A percentile compares a stretch with the other conserved stretches of the same genome.
These are phyloP conservation scores for Pterobdella sp. DNA, from an alignment of 2,888 invertebrate genomes.

Conservation along the genomic window DNA sequence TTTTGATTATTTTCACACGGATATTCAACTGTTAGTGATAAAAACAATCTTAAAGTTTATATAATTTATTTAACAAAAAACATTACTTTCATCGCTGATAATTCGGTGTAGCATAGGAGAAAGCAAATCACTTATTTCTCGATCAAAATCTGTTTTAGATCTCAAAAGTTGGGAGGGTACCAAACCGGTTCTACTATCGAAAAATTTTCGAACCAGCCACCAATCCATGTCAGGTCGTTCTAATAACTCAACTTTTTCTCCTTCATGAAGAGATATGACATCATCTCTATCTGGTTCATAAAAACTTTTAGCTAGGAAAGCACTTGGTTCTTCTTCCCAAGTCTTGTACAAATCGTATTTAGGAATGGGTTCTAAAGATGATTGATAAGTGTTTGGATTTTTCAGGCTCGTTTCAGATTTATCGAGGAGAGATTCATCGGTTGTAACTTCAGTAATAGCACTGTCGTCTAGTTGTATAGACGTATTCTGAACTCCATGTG, in stretches of 20 bases:
- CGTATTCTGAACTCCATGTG: conserved; percentile 22
- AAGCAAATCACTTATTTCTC: conserved; percentile 34
- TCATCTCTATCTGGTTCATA: conserved; percentile 40
- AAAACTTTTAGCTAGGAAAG: conserved; percentile 34
- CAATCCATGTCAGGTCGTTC: conserved; percentile 36
- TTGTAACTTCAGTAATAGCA: background rate
- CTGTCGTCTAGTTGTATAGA: conserved; percentile 12
- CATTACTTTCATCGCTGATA: conserved; percentile 34
- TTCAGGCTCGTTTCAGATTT: conserved; percentile 38
- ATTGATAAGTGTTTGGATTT: background rate
- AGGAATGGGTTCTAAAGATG: background rate
- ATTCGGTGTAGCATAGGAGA: conserved; percentile 31
- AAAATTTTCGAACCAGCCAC: conserved; percentile 38
- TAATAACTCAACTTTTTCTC: conserved; percentile 39
- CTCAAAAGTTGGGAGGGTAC: conserved; percentile 37
- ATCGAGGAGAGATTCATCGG: background rate
- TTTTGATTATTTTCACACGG: conserved; percentile 23
- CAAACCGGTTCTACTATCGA: conserved; percentile 36
- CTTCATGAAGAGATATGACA: conserved; percentile 39
- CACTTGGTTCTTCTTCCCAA: conserved; percentile 15
- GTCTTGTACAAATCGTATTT: conserved; percentile 22
- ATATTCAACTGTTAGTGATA: conserved; percentile 24
- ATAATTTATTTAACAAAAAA: too few species aligned
- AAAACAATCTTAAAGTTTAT: background rate
- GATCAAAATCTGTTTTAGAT: conserved; percentile 34